A percentile compares a stretch with the other conserved stretches of the same genome.
phyloP scores from a whole-genome alignment of 1,140 invertebrate genomes.

The Eumeta japonica region DNA sequence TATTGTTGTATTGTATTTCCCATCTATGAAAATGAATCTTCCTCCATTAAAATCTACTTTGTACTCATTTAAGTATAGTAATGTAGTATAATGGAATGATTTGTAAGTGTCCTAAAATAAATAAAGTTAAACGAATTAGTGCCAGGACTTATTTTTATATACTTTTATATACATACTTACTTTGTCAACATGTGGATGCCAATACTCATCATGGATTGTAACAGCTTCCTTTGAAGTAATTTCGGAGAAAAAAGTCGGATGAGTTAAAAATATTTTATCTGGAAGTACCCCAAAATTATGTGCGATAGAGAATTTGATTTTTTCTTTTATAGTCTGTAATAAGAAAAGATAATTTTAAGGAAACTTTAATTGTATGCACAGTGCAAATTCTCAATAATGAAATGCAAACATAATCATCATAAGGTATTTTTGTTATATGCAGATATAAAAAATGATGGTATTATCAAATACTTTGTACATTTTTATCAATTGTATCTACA shows the following conservation, averaged over 20 bases:
- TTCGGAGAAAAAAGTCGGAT: constrained; percentile 83
- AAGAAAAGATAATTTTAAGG: too few species aligned
- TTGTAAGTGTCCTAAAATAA: constrained; percentile 75
- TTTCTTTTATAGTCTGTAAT: constrained; percentile 69
- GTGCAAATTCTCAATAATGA: too few species aligned
- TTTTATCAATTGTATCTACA: too few species aligned
- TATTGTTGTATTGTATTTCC: constrained; percentile 68
- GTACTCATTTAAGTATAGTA: constrained; percentile 78
- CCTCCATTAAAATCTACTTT: constrained; percentile 77
- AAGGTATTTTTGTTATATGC: too few species aligned
- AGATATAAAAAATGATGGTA: too few species aligned
- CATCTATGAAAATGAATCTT: constrained; percentile 78
- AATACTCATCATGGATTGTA: constrained; percentile 82
- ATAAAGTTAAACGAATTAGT: constrained; percentile 9
- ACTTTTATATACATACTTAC: constrained; percentile 43
- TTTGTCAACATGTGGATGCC: constrained; percentile 86
- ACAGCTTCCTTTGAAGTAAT: constrained; percentile 68
- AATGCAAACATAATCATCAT: too few species aligned
- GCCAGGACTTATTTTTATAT: neutral
- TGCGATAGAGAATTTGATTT: constrained; percentile 75
- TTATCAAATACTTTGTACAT: too few species aligned
- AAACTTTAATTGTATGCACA: too few species aligned
- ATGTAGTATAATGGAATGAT: constrained; percentile 81
- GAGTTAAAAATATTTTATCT: constrained; percentile 71
- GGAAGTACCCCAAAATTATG: constrained; percentile 71